Percentiles rank a stretch among this genome's conserved stretches.
phyloP scores from a whole-genome alignment of 2,888 invertebrate species.

The Dendrolimus pini region DNA sequence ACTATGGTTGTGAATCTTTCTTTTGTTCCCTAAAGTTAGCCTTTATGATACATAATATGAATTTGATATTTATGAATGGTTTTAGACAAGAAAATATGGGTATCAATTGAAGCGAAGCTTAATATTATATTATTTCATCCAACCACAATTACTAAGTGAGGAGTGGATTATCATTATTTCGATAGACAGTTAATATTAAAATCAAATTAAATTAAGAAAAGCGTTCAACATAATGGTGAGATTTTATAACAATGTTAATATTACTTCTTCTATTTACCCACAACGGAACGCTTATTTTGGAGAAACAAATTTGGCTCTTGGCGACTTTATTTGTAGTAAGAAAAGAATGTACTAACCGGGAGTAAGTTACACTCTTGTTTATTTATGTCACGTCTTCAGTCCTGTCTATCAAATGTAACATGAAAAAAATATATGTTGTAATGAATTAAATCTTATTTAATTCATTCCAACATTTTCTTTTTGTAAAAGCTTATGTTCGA shows the following conservation, averaged over 20 bases:
- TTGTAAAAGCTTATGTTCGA: too few species aligned
- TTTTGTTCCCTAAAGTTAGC: slow-evolving; percentile 34
- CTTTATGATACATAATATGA: neutral
- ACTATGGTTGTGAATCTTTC: slow-evolving; percentile 42
- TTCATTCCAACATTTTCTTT: too few species aligned
- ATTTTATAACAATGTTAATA: neutral
- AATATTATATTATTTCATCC: neutral
- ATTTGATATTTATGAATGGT: neutral
- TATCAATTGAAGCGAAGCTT: neutral
- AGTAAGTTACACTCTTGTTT: too few species aligned
- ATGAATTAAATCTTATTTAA: too few species aligned
- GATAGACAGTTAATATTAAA: neutral
- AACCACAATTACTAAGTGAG: neutral
- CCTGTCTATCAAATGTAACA: too few species aligned
- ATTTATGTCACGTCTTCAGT: too few species aligned
- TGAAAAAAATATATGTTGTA: too few species aligned
- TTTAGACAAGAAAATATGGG: neutral
- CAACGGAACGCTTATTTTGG: neutral
- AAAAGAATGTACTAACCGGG: neutral
- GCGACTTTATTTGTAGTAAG: neutral
- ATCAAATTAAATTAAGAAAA: neutral
- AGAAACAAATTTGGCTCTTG: neutral
- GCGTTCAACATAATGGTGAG: neutral
- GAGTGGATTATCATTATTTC: neutral
- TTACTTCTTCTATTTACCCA: neutral